Percentiles rank a stretch among this genome's conserved stretches.
phyloP scores from a whole-genome alignment of 2,888 invertebrate genomes.

The Eupithecia tripunctaria region DNA sequence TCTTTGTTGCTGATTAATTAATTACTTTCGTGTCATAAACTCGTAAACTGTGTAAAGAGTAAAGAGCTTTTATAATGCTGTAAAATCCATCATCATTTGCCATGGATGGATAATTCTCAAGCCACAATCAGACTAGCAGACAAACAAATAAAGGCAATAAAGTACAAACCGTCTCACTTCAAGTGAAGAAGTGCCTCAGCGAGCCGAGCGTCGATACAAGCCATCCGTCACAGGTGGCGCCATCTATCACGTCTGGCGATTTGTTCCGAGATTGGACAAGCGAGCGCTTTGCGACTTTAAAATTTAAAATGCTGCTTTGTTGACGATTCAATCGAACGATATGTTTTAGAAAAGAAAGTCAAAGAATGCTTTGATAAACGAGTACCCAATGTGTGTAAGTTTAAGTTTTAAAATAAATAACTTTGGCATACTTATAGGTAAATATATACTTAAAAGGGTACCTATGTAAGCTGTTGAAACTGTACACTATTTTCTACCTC shows the following conservation, averaged over 20 bases:
- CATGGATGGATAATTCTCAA: neutral
- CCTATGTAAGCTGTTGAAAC: no score
- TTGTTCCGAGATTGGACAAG: conserved; percentile 33
- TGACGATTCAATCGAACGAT: conserved; percentile 2
- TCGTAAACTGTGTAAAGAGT: no score
- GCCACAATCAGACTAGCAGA: neutral
- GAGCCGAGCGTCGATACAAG: neutral
- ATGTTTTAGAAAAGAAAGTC: no score
- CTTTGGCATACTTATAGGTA: no score
- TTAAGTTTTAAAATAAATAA: no score
- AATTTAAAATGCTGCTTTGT: conserved; percentile 15
- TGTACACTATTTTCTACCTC: no score
- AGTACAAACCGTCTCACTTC: neutral
- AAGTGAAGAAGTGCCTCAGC: neutral
- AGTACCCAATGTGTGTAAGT: no score
- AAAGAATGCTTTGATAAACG: no score
- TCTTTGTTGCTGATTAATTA: no score
- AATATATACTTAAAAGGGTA: no score
- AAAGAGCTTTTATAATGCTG: no score
- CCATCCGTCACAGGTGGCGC: conserved; percentile 21
- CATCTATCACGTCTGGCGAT: conserved; percentile 28
- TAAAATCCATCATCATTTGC: neutral
- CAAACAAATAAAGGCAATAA: conserved; percentile 3
- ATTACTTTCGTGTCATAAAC: no score
- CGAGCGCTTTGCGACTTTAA: conserved; percentile 25